Evolutionary conservation across 1,140 invertebrate species (phyloP).

Genomic region (Homalodisca vitripennis): DNA sequence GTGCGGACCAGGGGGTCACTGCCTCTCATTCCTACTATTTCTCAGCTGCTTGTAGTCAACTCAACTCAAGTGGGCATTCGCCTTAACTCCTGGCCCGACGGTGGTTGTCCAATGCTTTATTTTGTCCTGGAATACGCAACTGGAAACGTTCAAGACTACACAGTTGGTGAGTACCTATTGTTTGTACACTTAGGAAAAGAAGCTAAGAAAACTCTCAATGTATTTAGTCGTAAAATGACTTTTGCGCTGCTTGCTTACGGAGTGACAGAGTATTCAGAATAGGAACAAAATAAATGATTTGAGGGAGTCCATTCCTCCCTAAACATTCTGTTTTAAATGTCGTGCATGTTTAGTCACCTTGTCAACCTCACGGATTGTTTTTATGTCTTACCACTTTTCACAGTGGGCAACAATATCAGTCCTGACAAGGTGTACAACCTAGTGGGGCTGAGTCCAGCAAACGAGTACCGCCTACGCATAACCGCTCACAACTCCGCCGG

Average conservation of each 20-base stretch:
- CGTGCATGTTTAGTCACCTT: no score
- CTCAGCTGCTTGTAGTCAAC: constrained; percentile 63
- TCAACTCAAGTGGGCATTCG: constrained; percentile 70
- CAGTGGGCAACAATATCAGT: constrained; percentile 66
- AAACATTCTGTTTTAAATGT: no score
- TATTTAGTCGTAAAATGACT: no score
- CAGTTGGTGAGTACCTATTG: constrained; percentile 49
- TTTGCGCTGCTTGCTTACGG: no score
- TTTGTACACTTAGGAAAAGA: no score
- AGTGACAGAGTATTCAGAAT: no score
- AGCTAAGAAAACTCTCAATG: no score
- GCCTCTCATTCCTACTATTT: constrained; percentile 63
- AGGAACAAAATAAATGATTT: no score
- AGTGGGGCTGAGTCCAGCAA: constrained; percentile 72
- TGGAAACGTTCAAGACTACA: constrained; percentile 58
- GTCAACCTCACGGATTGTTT: no score
- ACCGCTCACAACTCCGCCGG: constrained; percentile 83
- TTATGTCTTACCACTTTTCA: no score
- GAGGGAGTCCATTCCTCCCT: no score
- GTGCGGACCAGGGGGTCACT: constrained; percentile 69
- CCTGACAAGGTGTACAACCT: constrained; percentile 64
- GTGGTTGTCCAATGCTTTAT: constrained; percentile 73
- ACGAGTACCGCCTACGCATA: constrained; percentile 74
- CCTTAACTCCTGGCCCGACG: constrained; percentile 73
- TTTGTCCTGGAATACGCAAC: constrained; percentile 74